Evolutionary conservation across 2,888 invertebrate genomes (phyloP).

Genomic region (Archips xylosteana): DNA sequence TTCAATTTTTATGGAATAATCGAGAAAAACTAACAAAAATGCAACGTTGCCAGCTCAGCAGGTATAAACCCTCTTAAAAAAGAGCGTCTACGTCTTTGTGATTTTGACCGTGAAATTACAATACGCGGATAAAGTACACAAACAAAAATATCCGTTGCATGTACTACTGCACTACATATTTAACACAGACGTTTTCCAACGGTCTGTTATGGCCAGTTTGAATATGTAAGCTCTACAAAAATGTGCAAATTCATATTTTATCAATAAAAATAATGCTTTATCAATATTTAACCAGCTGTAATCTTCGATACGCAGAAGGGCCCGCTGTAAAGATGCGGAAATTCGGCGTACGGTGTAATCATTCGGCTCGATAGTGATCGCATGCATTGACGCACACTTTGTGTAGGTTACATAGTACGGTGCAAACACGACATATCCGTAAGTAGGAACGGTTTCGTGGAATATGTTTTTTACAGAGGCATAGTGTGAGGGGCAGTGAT

Average conservation of each 20-base stretch:
- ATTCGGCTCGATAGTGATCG: neutral
- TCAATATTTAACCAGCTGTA: neutral
- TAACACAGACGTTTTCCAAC: too few species aligned
- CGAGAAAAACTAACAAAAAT: too few species aligned
- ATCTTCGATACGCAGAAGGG: constrained; percentile 3
- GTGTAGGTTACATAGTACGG: too few species aligned
- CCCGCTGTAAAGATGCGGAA: neutral
- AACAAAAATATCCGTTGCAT: too few species aligned
- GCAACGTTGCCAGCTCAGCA: too few species aligned
- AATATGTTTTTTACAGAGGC: neutral
- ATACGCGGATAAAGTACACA: too few species aligned
- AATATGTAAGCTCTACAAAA: neutral
- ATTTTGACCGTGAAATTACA: too few species aligned
- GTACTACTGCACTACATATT: too few species aligned
- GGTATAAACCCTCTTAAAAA: too few species aligned
- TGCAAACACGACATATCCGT: neutral
- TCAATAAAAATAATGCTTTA: neutral
- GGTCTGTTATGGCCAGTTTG: neutral
- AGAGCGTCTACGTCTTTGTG: too few species aligned
- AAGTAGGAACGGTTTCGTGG: neutral
- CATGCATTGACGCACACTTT: neutral
- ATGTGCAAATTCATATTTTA: neutral
- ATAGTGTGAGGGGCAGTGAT: too few species aligned
- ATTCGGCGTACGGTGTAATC: neutral
- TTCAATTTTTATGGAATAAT: too few species aligned